These are phyloP conservation scores for Caranx ignobilis DNA, from an alignment of 2,113 vertebrate species.

Conservation along the genomic window DNA sequence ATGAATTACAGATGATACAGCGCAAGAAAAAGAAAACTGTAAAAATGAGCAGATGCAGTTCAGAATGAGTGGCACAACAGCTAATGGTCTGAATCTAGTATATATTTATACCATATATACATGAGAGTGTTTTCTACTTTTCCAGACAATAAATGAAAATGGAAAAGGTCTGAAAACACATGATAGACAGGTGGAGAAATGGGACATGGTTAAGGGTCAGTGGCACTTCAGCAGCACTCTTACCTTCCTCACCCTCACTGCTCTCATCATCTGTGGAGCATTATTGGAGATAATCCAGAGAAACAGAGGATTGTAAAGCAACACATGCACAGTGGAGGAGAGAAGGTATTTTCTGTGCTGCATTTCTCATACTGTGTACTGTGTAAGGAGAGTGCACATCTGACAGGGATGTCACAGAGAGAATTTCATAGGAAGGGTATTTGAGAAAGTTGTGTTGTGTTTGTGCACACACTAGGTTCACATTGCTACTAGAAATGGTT, in stretches of 20 bases:
- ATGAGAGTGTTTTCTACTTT: background rate
- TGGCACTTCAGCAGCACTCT: conserved; percentile 68
- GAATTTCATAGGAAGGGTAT: background rate
- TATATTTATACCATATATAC: background rate
- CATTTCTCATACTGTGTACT: background rate
- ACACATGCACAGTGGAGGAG: conserved; percentile 6
- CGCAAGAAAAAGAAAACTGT: background rate
- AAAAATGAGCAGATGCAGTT: background rate
- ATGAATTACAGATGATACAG: background rate
- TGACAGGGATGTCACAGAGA: background rate
- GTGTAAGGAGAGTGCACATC: background rate
- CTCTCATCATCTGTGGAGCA: conserved; percentile 83
- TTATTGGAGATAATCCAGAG: conserved; percentile 60
- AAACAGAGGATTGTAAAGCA: conserved; percentile 57
- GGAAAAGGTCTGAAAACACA: background rate
- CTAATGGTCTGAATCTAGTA: too few species aligned
- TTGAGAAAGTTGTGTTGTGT: background rate
- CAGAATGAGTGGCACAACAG: background rate
- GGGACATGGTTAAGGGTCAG: conserved; percentile 2
- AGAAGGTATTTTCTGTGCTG: background rate
- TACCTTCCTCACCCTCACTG: conserved; percentile 88
- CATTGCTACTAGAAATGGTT: background rate
- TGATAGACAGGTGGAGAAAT: conserved; percentile 5
- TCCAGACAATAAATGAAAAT: conserved; percentile 8
- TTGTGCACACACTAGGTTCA: background rate